Conservation (phyloP, 2,888 invertebrate genomes). For the Girardia tigrina region DNA sequence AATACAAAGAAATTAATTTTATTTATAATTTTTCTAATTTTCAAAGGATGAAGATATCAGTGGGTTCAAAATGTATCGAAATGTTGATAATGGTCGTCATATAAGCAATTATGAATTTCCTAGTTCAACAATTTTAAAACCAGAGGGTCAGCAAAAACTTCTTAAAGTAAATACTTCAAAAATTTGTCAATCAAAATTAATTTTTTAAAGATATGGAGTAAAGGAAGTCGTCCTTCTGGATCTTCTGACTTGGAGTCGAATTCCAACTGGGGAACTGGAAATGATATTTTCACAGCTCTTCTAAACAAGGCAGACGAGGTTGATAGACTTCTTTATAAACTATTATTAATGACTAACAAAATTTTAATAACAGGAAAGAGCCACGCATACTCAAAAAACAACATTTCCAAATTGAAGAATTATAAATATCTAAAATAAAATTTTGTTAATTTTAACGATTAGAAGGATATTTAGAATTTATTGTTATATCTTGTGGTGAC, state of each 20-base stretch:
- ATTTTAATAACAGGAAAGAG: too few relatives aligned
- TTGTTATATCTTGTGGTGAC: too few relatives aligned
- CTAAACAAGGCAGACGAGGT: constrained; percentile 51
- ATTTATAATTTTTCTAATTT: not conserved
- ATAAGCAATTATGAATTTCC: constrained; percentile 34
- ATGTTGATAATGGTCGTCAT: constrained; percentile 42
- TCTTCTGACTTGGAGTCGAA: constrained; percentile 43
- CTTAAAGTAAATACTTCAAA: constrained; percentile 24
- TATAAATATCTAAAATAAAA: too few relatives aligned
- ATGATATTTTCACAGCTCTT: constrained; percentile 49
- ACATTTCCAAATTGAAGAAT: too few relatives aligned
- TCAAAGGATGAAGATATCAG: constrained; percentile 48
- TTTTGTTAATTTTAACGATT: too few relatives aligned
- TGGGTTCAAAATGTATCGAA: constrained; percentile 49
- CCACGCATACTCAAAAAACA: too few relatives aligned
- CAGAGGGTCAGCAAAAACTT: not conserved
- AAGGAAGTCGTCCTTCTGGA: constrained; percentile 39
- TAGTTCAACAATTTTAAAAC: constrained; percentile 18
- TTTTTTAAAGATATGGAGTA: constrained; percentile 47
- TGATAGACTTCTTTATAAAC: too few relatives aligned
- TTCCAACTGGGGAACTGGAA: constrained; percentile 51
- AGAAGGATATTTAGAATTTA: too few relatives aligned
- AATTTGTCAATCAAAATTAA: not conserved
- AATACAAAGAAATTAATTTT: not conserved
- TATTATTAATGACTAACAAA: too few relatives aligned